Percentiles rank a stretch among this genome's conserved stretches.
Conservation (phyloP, 2,113 vertebrate genomes). For the Ploceus nigricollis region DNA sequence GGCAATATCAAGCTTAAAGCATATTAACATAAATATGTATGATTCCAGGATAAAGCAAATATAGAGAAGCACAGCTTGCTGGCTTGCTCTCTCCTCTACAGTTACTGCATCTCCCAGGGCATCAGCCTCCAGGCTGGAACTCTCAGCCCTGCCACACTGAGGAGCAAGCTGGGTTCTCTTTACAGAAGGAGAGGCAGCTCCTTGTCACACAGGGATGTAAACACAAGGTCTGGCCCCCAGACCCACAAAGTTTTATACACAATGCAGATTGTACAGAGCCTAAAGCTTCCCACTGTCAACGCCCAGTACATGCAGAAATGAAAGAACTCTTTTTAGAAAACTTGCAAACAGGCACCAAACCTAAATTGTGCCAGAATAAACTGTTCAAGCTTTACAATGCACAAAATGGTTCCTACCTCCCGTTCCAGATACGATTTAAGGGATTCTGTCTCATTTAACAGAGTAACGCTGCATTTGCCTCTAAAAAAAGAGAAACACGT, state of each 20-base stretch:
- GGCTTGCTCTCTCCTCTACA: background rate
- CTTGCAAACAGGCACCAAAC: background rate
- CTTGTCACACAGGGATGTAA: background rate
- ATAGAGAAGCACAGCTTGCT: background rate
- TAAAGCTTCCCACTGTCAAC: background rate
- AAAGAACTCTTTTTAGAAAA: background rate
- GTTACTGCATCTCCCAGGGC: background rate
- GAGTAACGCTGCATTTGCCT: constrained; percentile 96
- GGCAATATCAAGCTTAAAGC: background rate
- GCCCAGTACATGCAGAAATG: background rate
- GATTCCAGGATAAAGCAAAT: background rate
- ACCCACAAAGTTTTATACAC: background rate
- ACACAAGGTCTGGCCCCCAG: background rate
- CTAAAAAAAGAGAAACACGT: constrained; percentile 67
- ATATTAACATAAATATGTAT: background rate
- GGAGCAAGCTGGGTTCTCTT: background rate
- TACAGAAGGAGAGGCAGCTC: background rate
- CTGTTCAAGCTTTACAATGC: background rate
- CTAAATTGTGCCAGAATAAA: background rate
- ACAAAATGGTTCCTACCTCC: constrained; percentile 81
- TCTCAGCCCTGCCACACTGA: background rate
- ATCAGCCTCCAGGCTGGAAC: background rate
- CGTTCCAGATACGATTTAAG: constrained; percentile 95
- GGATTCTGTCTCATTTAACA: constrained; percentile 95
- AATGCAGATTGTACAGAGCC: background rate